These are phyloP conservation scores for Trichonephila inaurata DNA, from an alignment of 1,140 invertebrate species.

Conservation along the genomic window DNA sequence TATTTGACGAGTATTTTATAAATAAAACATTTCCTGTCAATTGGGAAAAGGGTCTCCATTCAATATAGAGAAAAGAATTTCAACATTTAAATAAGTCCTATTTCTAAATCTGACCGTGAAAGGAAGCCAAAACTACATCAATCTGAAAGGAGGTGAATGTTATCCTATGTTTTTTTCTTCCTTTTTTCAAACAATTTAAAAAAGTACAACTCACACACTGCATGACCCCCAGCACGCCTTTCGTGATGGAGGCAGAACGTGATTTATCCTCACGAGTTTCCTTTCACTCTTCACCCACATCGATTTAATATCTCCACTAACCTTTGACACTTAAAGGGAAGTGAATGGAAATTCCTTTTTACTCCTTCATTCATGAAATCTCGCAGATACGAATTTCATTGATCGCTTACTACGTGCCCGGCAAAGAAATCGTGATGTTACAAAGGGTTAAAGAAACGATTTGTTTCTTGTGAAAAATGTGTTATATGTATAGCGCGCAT, in stretches of 20 bases:
- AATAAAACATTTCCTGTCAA: too few relatives aligned
- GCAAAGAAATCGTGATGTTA: background rate
- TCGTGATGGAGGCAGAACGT: constrained; percentile 9
- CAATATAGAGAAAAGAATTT: too few relatives aligned
- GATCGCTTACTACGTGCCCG: background rate
- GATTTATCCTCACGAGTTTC: constrained; percentile 8
- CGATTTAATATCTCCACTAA: background rate
- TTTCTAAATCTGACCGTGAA: too few relatives aligned
- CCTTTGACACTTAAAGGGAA: background rate
- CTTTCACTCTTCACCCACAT: constrained; percentile 10
- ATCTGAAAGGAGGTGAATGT: background rate
- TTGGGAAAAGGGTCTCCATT: too few relatives aligned
- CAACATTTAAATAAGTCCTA: too few relatives aligned
- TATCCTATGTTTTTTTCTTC: background rate
- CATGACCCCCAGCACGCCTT: background rate
- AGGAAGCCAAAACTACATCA: too few relatives aligned
- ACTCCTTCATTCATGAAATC: constrained; percentile 30
- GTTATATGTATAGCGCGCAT: too few relatives aligned
- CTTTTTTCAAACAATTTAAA: background rate
- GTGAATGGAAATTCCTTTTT: constrained; percentile 1
- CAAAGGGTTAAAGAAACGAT: too few relatives aligned
- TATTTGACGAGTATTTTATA: too few relatives aligned
- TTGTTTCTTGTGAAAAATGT: too few relatives aligned
- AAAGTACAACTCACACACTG: background rate
- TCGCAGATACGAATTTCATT: constrained; percentile 25